phyloP scores from a whole-genome alignment of 2,888 invertebrate species.

The Microctonus hyperodae region DNA sequence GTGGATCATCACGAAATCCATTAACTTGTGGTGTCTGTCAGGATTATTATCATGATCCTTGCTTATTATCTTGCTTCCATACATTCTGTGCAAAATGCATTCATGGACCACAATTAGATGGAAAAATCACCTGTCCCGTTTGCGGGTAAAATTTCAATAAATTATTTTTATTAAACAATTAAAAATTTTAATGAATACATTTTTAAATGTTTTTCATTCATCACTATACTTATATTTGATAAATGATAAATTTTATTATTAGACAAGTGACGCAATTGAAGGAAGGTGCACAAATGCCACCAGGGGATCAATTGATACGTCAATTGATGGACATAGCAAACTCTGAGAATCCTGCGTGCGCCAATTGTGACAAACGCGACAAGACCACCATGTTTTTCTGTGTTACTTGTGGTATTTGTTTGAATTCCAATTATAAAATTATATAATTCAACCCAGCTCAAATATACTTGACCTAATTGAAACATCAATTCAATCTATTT shows the following conservation, averaged over 20 bases:
- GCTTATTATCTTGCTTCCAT: slow-evolving; percentile 74
- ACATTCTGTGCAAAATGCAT: slow-evolving; percentile 75
- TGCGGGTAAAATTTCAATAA: slow-evolving; percentile 73
- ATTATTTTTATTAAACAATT: no score
- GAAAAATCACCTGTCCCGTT: slow-evolving; percentile 71
- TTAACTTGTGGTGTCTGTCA: slow-evolving; percentile 73
- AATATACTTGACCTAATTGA: no score
- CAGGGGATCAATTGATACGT: slow-evolving; percentile 72
- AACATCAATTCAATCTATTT: no score
- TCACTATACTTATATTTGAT: no score
- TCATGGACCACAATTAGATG: slow-evolving; percentile 69
- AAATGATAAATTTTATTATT: no score
- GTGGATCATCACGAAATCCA: slow-evolving; percentile 65
- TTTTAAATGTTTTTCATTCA: no score
- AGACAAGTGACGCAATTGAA: slow-evolving; percentile 71
- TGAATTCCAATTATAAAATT: neutral
- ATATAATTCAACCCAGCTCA: no score
- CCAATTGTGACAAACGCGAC: slow-evolving; percentile 78
- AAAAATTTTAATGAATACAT: slow-evolving; percentile 4
- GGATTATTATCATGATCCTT: slow-evolving; percentile 74
- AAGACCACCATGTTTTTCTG: slow-evolving; percentile 78
- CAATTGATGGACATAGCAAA: slow-evolving; percentile 76
- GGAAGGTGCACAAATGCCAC: slow-evolving; percentile 70
- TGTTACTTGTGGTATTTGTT: slow-evolving; percentile 73
- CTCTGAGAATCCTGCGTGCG: slow-evolving; percentile 76